A percentile compares a stretch with the other conserved stretches of the same genome.
Evolutionary conservation across 1,140 invertebrate genomes (phyloP).

Genomic region (Cydia splendana): DNA sequence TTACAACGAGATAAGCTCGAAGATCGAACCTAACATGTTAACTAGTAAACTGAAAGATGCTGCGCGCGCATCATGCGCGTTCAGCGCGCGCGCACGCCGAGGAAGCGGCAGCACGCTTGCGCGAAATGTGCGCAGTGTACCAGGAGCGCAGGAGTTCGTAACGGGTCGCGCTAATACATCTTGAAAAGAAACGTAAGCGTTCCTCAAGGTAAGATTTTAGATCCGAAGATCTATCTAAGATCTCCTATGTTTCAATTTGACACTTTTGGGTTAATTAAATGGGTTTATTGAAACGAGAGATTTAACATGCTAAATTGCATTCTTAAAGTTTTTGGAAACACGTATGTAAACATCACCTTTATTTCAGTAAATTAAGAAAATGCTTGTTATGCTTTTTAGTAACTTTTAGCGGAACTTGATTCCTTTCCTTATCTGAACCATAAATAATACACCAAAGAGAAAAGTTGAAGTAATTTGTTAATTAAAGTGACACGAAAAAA

Average conservation of each 20-base stretch:
- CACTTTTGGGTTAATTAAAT: neutral
- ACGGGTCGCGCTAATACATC: conserved; percentile 32
- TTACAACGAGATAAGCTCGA: neutral
- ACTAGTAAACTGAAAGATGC: neutral
- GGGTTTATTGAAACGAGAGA: too few relatives aligned
- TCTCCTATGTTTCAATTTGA: neutral
- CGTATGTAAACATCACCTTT: too few relatives aligned
- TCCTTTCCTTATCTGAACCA: too few relatives aligned
- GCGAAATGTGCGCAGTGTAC: conserved; percentile 75
- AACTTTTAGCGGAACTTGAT: too few relatives aligned
- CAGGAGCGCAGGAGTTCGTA: conserved; percentile 57
- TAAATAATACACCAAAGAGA: too few relatives aligned
- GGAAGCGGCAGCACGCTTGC: conserved; percentile 55
- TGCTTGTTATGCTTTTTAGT: too few relatives aligned
- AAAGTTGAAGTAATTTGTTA: too few relatives aligned
- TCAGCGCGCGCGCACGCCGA: conserved; percentile 42
- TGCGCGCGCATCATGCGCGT: conserved; percentile 54
- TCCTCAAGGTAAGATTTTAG: neutral
- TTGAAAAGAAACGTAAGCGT: neutral
- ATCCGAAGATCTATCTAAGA: neutral
- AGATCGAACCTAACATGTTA: too few relatives aligned
- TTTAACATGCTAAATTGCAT: too few relatives aligned
- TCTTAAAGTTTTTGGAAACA: too few relatives aligned
- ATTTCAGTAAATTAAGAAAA: too few relatives aligned
- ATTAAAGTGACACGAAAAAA: too few relatives aligned